Evolutionary conservation across 2,113 vertebrate genomes (phyloP).

Genomic region (Phalacrocorax pelagicus): DNA sequence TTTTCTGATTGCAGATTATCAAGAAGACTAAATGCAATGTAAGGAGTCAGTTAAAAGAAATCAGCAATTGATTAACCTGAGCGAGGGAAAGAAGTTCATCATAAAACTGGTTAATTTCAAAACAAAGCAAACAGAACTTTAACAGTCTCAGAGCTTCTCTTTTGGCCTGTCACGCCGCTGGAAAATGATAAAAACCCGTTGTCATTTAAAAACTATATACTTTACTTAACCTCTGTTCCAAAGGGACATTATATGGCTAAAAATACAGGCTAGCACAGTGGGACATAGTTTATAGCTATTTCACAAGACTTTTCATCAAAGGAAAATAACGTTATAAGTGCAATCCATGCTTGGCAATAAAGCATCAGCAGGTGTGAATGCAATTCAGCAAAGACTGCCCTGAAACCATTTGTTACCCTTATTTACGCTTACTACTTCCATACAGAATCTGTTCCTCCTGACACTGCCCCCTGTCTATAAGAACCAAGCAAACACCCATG

Average conservation of each 20-base stretch:
- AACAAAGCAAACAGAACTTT: background rate
- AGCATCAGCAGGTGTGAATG: background rate
- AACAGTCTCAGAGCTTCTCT: background rate
- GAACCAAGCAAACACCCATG: background rate
- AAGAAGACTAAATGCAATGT: background rate
- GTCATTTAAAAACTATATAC: background rate
- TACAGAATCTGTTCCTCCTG: background rate
- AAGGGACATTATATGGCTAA: background rate
- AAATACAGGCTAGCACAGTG: background rate
- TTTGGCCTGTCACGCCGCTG: background rate
- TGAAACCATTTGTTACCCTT: background rate
- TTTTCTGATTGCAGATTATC: background rate
- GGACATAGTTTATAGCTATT: background rate
- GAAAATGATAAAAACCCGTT: background rate
- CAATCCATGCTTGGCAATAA: background rate
- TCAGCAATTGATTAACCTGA: background rate
- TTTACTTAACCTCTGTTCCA: slow-evolving; percentile 2
- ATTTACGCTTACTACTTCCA: background rate
- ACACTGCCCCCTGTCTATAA: background rate
- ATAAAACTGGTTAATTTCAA: background rate
- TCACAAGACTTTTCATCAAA: slow-evolving; percentile 34
- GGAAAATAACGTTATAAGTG: background rate
- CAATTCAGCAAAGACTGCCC: background rate
- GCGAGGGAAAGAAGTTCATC: background rate
- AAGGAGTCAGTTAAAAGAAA: background rate